Evolutionary conservation across 2,113 vertebrate species (phyloP), one percentile per base, ranked within the genome.

Genomic region (Hystrix brachyura): DNA sequence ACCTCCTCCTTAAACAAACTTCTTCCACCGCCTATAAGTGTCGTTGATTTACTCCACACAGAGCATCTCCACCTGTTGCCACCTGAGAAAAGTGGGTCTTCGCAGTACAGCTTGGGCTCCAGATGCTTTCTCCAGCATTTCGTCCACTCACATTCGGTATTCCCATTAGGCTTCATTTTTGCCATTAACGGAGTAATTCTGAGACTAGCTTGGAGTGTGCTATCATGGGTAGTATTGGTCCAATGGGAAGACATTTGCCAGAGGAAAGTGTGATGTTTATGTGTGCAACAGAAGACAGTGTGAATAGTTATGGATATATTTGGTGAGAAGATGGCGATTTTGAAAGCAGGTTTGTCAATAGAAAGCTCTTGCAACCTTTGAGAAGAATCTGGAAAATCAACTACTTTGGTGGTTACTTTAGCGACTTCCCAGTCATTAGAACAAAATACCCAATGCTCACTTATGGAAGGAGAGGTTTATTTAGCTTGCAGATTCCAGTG

Each of bases 11-110:
- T 93, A 64, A 72, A 34, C 18, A 59, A 91, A 38, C 6, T 9
- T 38, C 32, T 65, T 60, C 72, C 34, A 27, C 1, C 25, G 0
- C 5, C 11, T 27, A 5, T 4, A 59, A 0, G 27, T 29, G 7
- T 48, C 17, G 23, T 0, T 60, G 29, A 62, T 76, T 67, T 19
- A 27, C 51, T 51, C 55, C 43, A 34, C 11, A 76, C 0, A 32
- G 25, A 57, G 10, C 29, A 12, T 48, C 57, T 67, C 11, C 29
- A 46, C 18, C 8, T 29, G 29, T 46, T 32, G 34, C 19, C 34
- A 17, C 2, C 21, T 27, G 51, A 9, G 59, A 25, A 90, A 81
- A 82, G 27, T 7, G 51, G 0, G 2, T 91, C 18, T 69, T 67
- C 72, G 94, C 48, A 51, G 2, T n/a, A 53, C 4, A 46, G 7